Percentiles rank a stretch among this genome's conserved stretches.
phyloP scores from a whole-genome alignment of 2,113 vertebrate genomes.

The western clawed frog (Xenopus tropicalis) region UCB_Xtro_10.0 CM004443.2:163406001-163406500 shows the following conservation, averaged over 20 bases:
- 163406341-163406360: constrained; percentile 61
- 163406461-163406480: constrained; percentile 63
- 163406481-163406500: constrained; percentile 50
- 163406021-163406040: no score
- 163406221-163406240: constrained; percentile 62
- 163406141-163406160: constrained; percentile 24
- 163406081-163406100: not conserved
- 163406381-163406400: constrained; percentile 71
- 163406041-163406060: no score
- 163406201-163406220: constrained; percentile 48
- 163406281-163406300: constrained; percentile 53
- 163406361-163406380: constrained; percentile 63
- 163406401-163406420: constrained; percentile 78
- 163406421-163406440: constrained; percentile 73
- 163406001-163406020: no score
- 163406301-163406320: constrained; percentile 63
- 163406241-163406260: constrained; percentile 68
- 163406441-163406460: constrained; percentile 62
- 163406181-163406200: constrained; percentile 11
- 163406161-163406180: constrained; percentile 47
- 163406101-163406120: no score
- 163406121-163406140: not conserved
- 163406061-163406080: not conserved
- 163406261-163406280: constrained; percentile 54
- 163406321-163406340: constrained; percentile 64